Evolutionary conservation across 2,113 vertebrate genomes (phyloP).

Genomic region (Crotalus tigris): DNA sequence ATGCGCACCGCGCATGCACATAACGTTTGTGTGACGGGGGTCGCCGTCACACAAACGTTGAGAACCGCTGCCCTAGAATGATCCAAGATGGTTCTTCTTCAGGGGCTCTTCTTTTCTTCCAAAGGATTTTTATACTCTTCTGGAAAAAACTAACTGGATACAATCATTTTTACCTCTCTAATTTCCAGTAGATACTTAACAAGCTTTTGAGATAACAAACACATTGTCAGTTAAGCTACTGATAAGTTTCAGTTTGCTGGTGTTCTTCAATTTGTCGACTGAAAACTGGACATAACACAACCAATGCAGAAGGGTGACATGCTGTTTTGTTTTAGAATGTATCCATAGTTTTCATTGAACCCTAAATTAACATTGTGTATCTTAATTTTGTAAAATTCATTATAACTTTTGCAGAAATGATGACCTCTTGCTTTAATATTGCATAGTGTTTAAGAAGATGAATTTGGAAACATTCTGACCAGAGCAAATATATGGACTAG

Average conservation of each 20-base stretch:
- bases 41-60: too few relatives aligned
- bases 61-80: too few relatives aligned
- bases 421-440: neutral
- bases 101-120: neutral
- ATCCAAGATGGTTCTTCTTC: neutral
- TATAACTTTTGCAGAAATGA: neutral
- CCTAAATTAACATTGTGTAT: neutral
- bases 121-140: neutral
- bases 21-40: too few relatives aligned
- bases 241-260: neutral
- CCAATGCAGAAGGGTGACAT: neutral
- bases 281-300: neutral
- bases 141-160: neutral
- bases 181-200: neutral
- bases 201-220: neutral
- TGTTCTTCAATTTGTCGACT: neutral
- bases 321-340: neutral
- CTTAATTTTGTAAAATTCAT: neutral
- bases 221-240: neutral
- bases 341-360: neutral
- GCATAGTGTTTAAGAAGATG: neutral
- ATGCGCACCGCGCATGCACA: too few relatives aligned
- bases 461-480: neutral
- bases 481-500: constrained; percentile 20
- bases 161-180: neutral